Evolutionary conservation across 2,113 vertebrate genomes (phyloP), one percentile per base, ranked within the genome.

Genomic region (Coryphaenoides rupestris): DNA sequence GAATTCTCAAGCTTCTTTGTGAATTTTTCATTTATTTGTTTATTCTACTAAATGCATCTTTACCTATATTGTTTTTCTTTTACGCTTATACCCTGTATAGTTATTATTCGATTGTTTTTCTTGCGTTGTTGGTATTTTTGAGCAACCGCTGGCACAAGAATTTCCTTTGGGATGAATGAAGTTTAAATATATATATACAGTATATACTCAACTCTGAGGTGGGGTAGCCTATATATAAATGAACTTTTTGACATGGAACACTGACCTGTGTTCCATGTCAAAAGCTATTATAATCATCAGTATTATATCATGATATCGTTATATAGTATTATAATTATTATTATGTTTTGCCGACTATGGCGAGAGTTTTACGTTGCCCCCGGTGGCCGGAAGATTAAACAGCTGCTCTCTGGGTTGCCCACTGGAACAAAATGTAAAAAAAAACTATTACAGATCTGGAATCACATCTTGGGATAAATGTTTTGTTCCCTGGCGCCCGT

Each of bases 401-500:
- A 56, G 47, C 70, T 65, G 10, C 60, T 1, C 26, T 1, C 26
- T 21, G 0, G n/a, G 2, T 60, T n/a, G 7, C 9, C 9, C 19
- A 15, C 22, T 22, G 17, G 21, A 16, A 15, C 19, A 63, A n/a
- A 26, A 15, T 0, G 2, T 13, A 28, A 59, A 45, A 23, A 47
- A 62, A 40, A 62, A 57, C 28, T 2, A 7, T 40, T 2, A 12
- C 33, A 40, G 13, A 40, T 12, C 40, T 55, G 4, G 4, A 62
- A 45, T 33, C 17, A 64, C 28, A 19, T 54, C 45, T 28, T 19
- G 0, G 55, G 73, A 76, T 69, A 47, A 70, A 70, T 65, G 71
- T 75, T 80, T 83, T 75, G n/a, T n/a, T n/a, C 58, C 77, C 58
- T 62, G 59, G 63, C 9, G 68, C 77, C 83, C 60, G 67, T 86